Evolutionary conservation across 2,888 invertebrate genomes (phyloP), one percentile per base, ranked within the genome.

Genomic region (Diploptera punctata): DNA sequence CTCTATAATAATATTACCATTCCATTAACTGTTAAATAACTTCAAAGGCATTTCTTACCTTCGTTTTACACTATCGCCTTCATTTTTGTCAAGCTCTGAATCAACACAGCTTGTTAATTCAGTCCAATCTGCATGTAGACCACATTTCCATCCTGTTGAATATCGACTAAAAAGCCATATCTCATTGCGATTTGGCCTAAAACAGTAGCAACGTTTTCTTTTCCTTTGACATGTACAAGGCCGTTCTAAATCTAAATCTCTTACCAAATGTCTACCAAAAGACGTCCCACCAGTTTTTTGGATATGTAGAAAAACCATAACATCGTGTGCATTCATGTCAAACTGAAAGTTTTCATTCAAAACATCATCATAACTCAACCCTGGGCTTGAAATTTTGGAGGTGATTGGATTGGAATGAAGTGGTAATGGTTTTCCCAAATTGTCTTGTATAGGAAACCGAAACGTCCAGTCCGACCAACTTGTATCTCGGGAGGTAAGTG

Each of bases 281-380:
- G 96, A 92, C 49, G 99, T 99, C 31, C 99, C 99, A 70, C 99
- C 99, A 68, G 99, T 99, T 86, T 99, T 99, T 84, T 99, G 99
- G 83, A 99, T 98, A 83, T 99, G 99, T 77, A 99, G 86, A 88
- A 99, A 91, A 70, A 99, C 98, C 88, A 99, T 93, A 71, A 99
- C 99, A 86, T 99, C 99, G 80, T 95, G 93, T 13, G 93, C 94
- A 81, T 93, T 92, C 85, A 95, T 93, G 83, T 95, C 93, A 84
- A 95, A 95, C 80, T 92, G 89, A 83, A 94, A 94, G 84, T 92
- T 93, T 81, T 94, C 94, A 81, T 93, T 93, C 71, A 94, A 86
- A 79, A 94, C 91, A 82, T 94, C 94, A 81, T 94, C 94, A 81
- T 94, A 94, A 78, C 94, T 94, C 74, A 94, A 87, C 74, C 91